phyloP scores from a whole-genome alignment of 2,797 vertebrate genomes.

The Acanthopagrus latus region DNA sequence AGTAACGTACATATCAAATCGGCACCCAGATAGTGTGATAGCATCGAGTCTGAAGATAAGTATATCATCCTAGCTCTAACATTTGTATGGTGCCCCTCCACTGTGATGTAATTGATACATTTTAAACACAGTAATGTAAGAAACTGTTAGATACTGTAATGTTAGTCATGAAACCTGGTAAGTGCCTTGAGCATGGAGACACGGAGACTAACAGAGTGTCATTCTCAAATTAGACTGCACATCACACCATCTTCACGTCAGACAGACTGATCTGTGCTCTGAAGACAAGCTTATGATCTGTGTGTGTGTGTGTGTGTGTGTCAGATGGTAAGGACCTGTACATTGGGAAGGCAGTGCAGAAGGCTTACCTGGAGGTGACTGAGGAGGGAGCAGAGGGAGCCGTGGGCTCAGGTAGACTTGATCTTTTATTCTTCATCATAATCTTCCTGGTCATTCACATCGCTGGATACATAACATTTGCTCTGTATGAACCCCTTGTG shows the following conservation, averaged over 20 bases:
- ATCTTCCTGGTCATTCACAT: neutral
- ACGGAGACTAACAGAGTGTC: neutral
- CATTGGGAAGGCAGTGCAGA: slow-evolving; percentile 94
- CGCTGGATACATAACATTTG: neutral
- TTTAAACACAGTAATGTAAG: too few species aligned
- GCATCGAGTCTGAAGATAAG: too few species aligned
- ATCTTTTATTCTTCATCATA: slow-evolving; percentile 4
- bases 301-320: slow-evolving; percentile 29
- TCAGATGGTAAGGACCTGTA: slow-evolving; percentile 90
- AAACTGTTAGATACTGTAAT: too few species aligned
- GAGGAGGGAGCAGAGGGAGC: slow-evolving; percentile 98
- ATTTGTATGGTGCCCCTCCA: too few species aligned
- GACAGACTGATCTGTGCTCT: neutral
- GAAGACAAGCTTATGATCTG: neutral
- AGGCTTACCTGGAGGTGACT: slow-evolving; percentile 96
- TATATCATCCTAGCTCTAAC: too few species aligned
- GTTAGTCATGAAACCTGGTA: too few species aligned
- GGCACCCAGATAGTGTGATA: too few species aligned
- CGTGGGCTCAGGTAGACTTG: slow-evolving; percentile 89
- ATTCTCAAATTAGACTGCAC: neutral
- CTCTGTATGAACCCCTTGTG: neutral
- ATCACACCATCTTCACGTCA: neutral
- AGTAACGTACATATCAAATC: too few species aligned
- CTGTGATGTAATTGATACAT: too few species aligned
- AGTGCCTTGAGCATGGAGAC: neutral